These are phyloP conservation scores for Clivina fossor DNA, from an alignment of 2,888 invertebrate genomes.

Conservation along the genomic window DNA sequence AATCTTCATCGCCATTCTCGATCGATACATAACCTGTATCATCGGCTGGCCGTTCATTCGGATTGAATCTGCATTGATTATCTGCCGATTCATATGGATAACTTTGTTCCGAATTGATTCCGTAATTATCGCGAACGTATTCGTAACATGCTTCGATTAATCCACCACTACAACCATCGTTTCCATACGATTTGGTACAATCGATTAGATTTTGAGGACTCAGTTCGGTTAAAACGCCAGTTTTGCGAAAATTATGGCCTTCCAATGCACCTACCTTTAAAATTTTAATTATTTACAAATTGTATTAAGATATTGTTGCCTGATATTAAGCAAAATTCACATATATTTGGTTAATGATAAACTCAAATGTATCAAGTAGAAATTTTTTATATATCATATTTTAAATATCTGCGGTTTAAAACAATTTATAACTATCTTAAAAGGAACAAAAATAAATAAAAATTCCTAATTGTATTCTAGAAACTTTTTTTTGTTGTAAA, in stretches of 20 bases:
- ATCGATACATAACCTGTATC: conserved; percentile 72
- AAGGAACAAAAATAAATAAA: too few species aligned
- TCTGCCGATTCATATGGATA: conserved; percentile 57
- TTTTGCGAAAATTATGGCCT: conserved; percentile 57
- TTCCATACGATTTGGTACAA: conserved; percentile 56
- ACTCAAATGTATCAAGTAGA: too few species aligned
- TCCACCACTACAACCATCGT: conserved; percentile 60
- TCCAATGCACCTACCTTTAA: conserved; percentile 61
- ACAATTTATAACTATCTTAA: too few species aligned
- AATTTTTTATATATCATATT: too few species aligned
- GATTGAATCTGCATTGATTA: conserved; percentile 42
- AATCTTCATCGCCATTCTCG: conserved; percentile 70
- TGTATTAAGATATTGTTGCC: conserved; percentile 34
- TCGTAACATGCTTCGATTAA: conserved; percentile 57
- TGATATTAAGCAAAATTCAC: too few species aligned
- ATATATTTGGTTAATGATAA: too few species aligned
- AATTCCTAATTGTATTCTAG: too few species aligned
- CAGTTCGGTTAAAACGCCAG: conserved; percentile 54
- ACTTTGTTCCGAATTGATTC: conserved; percentile 59
- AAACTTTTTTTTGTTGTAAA: too few species aligned
- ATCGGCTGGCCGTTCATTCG: conserved; percentile 27
- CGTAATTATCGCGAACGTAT: conserved; percentile 55
- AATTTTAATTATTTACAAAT: conserved; percentile 39
- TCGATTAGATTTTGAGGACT: conserved; percentile 62
- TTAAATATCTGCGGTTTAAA: too few species aligned